Evolutionary conservation across 2,888 invertebrate genomes (phyloP), one percentile per base, ranked within the genome.

Genomic region (Drosophila melanocephala): DNA sequence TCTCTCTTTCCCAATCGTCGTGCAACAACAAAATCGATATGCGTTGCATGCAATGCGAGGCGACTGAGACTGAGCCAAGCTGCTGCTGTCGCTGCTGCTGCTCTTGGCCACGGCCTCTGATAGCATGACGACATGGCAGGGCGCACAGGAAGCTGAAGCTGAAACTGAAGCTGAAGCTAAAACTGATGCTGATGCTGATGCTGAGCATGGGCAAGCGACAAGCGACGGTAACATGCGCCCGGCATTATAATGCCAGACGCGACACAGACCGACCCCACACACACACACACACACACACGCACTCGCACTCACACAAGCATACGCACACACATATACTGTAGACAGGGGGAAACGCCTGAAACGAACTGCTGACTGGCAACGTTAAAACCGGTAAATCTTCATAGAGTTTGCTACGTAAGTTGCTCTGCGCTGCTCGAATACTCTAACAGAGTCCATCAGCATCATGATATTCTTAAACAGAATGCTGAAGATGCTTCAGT

Each of bases 331-430:
- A 55, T 28, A 53, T 22, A 53, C 5, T 14, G 47, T 33, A 68
- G 55, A 47, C 66, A 63, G 47, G 68, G 44, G 47, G 65, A 68
- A 64, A 70, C 72, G 72, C 75, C 73, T 76, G 47, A 63, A 79
- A 58, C 73, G 77, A 83, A 88, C 90, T 87, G 86, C 86, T 89
- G 89, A 87, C 87, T 89, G 87, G 89, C 89, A 89, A 84, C 79
- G 87, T 85, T 90, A 85, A 89, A 87, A 89, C 89, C 90, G 89
- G 90, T 89, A 90, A 89, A 89, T 90, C 89, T 90, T 89, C 87
- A 83, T 90, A 83, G 89, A 85, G 85, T 67, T 84, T 78, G 79
- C 77, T 77, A 79, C 84, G 83, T 77, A 81, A 84, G 60, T 79
- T 76, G 80, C 72, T 79, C 79, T 63, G 68, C 50, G 7, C 60